Percentiles rank a stretch among this genome's conserved stretches.
These are phyloP conservation scores for Perca schrenkii DNA, from an alignment of 2,113 vertebrate genomes.

Conservation along the genomic window DNA sequence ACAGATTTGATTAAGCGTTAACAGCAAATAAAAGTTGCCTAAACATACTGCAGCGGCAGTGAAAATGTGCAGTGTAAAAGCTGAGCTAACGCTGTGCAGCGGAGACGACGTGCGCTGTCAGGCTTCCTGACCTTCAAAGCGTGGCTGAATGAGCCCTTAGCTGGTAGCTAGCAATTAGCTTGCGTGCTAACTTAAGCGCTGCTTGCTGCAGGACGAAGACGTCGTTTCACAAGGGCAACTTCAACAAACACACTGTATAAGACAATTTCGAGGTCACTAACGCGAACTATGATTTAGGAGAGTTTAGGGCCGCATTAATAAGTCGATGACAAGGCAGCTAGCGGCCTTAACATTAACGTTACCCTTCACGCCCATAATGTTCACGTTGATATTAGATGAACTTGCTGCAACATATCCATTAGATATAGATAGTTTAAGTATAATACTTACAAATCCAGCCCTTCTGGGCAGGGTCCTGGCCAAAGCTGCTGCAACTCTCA, in stretches of 20 bases:
- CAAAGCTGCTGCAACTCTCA: constrained; percentile 91
- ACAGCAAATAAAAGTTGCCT: neutral
- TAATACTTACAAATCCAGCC: constrained; percentile 89
- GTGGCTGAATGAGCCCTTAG: constrained; percentile 70
- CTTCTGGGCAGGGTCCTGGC: constrained; percentile 89
- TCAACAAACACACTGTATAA: neutral
- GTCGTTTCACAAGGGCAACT: constrained; percentile 52
- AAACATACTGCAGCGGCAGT: neutral
- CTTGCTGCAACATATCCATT: neutral
- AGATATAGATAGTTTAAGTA: fast-evolving
- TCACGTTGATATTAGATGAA: constrained; percentile 18
- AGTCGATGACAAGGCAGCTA: constrained; percentile 45
- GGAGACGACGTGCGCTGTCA: constrained; percentile 52
- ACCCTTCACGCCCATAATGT: constrained; percentile 67
- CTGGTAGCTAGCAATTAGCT: constrained; percentile 61
- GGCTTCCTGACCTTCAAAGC: constrained; percentile 84
- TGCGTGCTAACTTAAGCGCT: constrained; percentile 32
- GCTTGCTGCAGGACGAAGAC: neutral
- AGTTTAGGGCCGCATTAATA: neutral
- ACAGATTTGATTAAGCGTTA: neutral
- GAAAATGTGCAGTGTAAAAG: neutral
- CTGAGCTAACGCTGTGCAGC: neutral
- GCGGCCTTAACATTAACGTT: constrained; percentile 41
- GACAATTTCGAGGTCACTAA: fast-evolving
- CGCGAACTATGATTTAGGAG: fast-evolving